Percentiles rank a stretch among this genome's conserved stretches.
These are phyloP conservation scores for Platichthys flesus DNA, from an alignment of 2,113 vertebrate species.

Conservation along the genomic window DNA sequence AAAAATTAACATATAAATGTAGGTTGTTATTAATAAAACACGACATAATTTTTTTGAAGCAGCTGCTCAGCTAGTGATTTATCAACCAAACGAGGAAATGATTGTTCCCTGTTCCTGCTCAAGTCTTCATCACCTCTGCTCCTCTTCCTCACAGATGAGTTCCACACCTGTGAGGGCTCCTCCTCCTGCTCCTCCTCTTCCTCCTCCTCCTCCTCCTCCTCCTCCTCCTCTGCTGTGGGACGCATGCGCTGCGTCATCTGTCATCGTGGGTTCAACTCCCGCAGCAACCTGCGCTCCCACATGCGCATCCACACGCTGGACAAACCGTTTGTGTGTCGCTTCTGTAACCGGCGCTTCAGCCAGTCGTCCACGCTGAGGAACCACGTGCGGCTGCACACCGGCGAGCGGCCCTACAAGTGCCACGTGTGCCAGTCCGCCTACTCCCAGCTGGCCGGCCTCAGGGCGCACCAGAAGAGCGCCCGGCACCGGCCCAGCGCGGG, in stretches of 20 bases:
- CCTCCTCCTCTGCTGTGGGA: constrained; percentile 89
- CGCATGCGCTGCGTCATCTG: constrained; percentile 99
- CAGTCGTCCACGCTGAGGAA: constrained; percentile 98
- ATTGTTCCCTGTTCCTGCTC: too few relatives aligned
- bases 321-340: constrained; percentile 98
- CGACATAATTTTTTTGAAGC: too few relatives aligned
- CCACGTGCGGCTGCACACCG: constrained; percentile 97
- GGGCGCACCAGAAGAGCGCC: constrained; percentile 97
- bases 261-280: constrained; percentile 98
- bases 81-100: too few relatives aligned
- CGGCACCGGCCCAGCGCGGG: constrained; percentile 88
- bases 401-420: constrained; percentile 97
- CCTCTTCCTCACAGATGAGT: constrained; percentile 85
- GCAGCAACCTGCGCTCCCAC: constrained; percentile 98
- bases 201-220: constrained; percentile 81
- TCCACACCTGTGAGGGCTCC: constrained; percentile 85
- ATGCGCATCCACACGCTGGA: constrained; percentile 99
- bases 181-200: constrained; percentile 47
- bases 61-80: too few relatives aligned
- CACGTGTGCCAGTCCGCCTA: constrained; percentile 98
- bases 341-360: constrained; percentile 99
- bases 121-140: neutral
- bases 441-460: constrained; percentile 94
- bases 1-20: too few relatives aligned
- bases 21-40: too few relatives aligned